A percentile compares a stretch with the other conserved stretches of the same genome.
Evolutionary conservation across 2,113 vertebrate species (phyloP).

Genomic region (Apistogramma diplotaenia): DNA sequence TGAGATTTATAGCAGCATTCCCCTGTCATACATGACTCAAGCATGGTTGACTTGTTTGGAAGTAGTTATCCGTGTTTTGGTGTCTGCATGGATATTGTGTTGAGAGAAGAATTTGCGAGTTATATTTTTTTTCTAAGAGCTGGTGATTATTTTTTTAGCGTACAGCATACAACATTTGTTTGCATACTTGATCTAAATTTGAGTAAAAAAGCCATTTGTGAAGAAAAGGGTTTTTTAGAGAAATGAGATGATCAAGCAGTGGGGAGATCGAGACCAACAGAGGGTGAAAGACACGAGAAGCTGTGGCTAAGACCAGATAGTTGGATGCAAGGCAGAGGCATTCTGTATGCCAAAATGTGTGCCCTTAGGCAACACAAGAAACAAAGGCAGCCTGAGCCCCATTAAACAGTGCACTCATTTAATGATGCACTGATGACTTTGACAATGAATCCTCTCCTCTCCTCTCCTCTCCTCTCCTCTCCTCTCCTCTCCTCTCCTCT

Average conservation of each 20-base stretch:
- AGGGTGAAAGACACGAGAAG: slow-evolving; percentile 13
- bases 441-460: slow-evolving; percentile 32
- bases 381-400: slow-evolving; percentile 36
- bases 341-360: slow-evolving; percentile 24
- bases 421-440: slow-evolving; percentile 47
- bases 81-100: background rate
- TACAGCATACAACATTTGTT: background rate
- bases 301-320: slow-evolving; percentile 16
- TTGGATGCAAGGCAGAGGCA: slow-evolving; percentile 13
- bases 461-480: background rate
- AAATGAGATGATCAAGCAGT: slow-evolving; percentile 20
- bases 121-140: slow-evolving; percentile 4
- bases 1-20: background rate
- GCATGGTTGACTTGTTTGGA: slow-evolving; percentile 16
- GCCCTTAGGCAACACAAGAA: slow-evolving; percentile 28
- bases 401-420: slow-evolving; percentile 33
- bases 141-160: background rate
- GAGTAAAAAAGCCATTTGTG: background rate
- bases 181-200: background rate
- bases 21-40: background rate
- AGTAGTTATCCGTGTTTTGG: background rate
- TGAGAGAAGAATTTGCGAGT: background rate
- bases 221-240: background rate
- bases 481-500: background rate
- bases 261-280: background rate